Percentiles rank a stretch among this genome's conserved stretches.
Conservation (phyloP, 2,888 invertebrate genomes). For the Latheticus oryzae region DNA sequence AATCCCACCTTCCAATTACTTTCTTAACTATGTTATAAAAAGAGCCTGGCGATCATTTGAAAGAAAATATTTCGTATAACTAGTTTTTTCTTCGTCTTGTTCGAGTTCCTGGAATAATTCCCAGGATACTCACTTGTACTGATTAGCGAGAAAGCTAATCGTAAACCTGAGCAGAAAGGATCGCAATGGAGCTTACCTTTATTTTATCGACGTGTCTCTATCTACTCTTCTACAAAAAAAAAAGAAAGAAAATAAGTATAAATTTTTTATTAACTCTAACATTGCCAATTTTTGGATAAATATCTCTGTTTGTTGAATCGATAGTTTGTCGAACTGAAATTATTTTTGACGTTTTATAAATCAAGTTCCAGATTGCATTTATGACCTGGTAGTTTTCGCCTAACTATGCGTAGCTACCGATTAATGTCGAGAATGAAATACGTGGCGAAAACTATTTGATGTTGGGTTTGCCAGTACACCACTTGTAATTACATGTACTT, state of each 20-base stretch:
- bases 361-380: too few relatives aligned
- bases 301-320: too few relatives aligned
- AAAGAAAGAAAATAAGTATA: too few relatives aligned
- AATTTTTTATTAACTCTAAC: too few relatives aligned
- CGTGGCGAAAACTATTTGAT: slow-evolving; percentile 38
- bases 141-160: slow-evolving; percentile 47
- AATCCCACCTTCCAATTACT: slow-evolving; percentile 42
- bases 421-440: slow-evolving; percentile 35
- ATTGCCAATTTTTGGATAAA: too few relatives aligned
- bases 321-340: slow-evolving; percentile 5
- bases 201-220: slow-evolving; percentile 14
- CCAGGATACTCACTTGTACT: slow-evolving; percentile 46
- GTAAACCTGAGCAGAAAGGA: slow-evolving; percentile 38
- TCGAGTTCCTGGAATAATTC: slow-evolving; percentile 41
- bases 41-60: slow-evolving; percentile 37
- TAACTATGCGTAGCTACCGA: slow-evolving; percentile 25
- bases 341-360: slow-evolving; percentile 20
- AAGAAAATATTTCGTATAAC: slow-evolving; percentile 31
- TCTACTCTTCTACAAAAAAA: too few relatives aligned
- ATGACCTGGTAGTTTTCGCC: slow-evolving; percentile 20
- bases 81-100: slow-evolving; percentile 32
- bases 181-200: slow-evolving; percentile 10
- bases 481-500: slow-evolving; percentile 30
- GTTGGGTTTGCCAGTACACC: slow-evolving; percentile 18
- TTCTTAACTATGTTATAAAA: slow-evolving; percentile 40